Base-by-base conservation (phyloP, 53 echinoderm and acorn worm species). In the Temnopleurus reevesii region DNA sequence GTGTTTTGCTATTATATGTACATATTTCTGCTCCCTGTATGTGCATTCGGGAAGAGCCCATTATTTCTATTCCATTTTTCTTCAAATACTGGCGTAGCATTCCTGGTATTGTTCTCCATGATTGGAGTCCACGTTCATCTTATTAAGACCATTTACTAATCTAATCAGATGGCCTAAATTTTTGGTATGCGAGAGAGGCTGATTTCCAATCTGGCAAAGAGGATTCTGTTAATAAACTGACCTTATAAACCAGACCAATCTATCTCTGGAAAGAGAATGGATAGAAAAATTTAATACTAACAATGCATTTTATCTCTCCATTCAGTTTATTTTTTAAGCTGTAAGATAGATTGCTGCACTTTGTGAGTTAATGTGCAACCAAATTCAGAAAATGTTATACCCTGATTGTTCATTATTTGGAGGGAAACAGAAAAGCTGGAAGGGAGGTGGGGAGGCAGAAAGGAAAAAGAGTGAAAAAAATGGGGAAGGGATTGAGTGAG, bases 141-240 rank as follows among this genome's bases (percentile, higher is more conserved):
- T 65, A 65, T 65, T 65, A 65, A n/a, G 28, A 65, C 13, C 33
- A 34, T 65, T 65, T 35, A 65, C 34, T 65, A 65, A 65, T 65
- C 65, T 65, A 65, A 65, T 65, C 6, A 19, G 35, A 12, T 65
- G 65, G 65, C 65, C 65, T 19, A 65, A 35, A 65, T 65, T 65
- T 19, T 31, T 15, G 28, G 35, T 33, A 35, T 34, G 34, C 31
- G 34, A 19, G 36, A 34, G 35, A 65, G 31, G 65, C 65, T 9
- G n/a, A n/a, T n/a, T n/a, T n/a, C n/a, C n/a, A n/a, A n/a, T n/a
- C n/a, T n/a, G n/a, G n/a, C n/a, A n/a, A n/a, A n/a, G n/a, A n/a
- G n/a, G n/a, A n/a, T 65, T 34, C 65, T 35, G 28, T 5, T 35
- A 34, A 34, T 56, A 17, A 65, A 17, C 65, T 34, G 35, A 35